Conservation (phyloP, 2,888 invertebrate species). For the Yponomeuta sedellus region DNA sequence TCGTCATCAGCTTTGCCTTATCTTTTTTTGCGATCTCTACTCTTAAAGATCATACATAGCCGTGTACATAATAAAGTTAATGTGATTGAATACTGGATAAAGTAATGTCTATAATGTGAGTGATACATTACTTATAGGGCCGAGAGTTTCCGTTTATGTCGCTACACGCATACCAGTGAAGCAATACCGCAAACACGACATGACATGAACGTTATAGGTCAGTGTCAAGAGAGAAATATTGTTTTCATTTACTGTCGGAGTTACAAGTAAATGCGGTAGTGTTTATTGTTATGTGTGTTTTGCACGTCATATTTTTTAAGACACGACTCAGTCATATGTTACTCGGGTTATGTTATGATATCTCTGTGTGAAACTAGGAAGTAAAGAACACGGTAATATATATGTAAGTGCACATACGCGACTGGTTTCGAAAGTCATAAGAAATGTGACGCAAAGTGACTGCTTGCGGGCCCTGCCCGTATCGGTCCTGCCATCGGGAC, state of each 20-base stretch:
- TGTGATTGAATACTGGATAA: slow-evolving; percentile 7
- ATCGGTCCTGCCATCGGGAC: slow-evolving; percentile 32
- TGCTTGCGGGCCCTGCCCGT: slow-evolving; percentile 22
- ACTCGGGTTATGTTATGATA: background rate
- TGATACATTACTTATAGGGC: slow-evolving; percentile 9
- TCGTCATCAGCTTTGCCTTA: background rate
- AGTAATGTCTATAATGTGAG: slow-evolving; percentile 1
- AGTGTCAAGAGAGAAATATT: slow-evolving; percentile 15
- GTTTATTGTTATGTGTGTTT: background rate
- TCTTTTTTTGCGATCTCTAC: slow-evolving; percentile 4
- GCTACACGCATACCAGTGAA: background rate
- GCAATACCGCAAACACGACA: slow-evolving; percentile 1
- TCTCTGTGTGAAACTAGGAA: background rate
- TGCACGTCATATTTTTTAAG: background rate
- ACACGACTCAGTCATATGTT: background rate
- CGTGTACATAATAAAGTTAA: slow-evolving; percentile 4
- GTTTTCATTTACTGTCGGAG: background rate
- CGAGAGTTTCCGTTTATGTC: slow-evolving; percentile 10
- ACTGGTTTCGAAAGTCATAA: slow-evolving; percentile 24
- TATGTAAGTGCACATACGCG: slow-evolving; percentile 6
- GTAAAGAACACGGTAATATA: background rate
- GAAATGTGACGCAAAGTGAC: slow-evolving; percentile 27
- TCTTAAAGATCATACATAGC: background rate
- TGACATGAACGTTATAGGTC: slow-evolving; percentile 7
- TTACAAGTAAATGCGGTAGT: background rate